Base-by-base conservation (phyloP, 2,797 vertebrate species). In the Epinephelus awoara region DNA sequence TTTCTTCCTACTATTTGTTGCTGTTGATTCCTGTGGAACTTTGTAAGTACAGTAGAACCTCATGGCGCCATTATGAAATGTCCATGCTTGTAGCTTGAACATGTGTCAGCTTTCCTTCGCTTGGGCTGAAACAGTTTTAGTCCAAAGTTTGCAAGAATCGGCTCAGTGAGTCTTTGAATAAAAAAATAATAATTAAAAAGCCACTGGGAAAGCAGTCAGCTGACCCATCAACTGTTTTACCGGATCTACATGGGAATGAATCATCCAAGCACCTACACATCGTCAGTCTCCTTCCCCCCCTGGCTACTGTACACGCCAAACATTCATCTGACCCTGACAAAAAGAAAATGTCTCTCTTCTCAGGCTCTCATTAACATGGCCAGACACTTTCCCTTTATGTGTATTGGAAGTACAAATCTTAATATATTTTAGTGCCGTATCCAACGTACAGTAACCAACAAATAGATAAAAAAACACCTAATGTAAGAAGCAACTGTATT, bases 21-120 rank as follows among this genome's bases (percentile, higher is more conserved):
- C 92, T 93, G 86, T 91, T 88, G 87, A 94, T 91, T 93, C 92
- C 93, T 90, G 91, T 93, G 91, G 91, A 93, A 92, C 88, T 92
- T 91, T 94, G 90, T 93, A 92, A 92, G 85, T 91, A 91, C 82
- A 77, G 85, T 93, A 90, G 90, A 92, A 91, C 79, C 79, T 92
- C 91, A 90, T 90, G 90, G 81, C 88, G 66, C 86, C 89, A 85
- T 92, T 90, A 85, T 72, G 23, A 88, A 90, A 91, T 85, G 86
- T 87, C 87, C 91, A 86, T 79, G 90, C 89, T 91, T 61, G 80
- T 89, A 88, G 92, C 89, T 91, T 91, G 77, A 90, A 91, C 84
- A 88, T 82, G 77, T 77, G 79, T 90, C 85, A 68, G 84, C 91
- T 91, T 89, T 85, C 87, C 85, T 89, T 85, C 42, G 85, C 91